Evolutionary conservation across 1,140 invertebrate species (phyloP).

Genomic region (Theocolax elegans): DNA sequence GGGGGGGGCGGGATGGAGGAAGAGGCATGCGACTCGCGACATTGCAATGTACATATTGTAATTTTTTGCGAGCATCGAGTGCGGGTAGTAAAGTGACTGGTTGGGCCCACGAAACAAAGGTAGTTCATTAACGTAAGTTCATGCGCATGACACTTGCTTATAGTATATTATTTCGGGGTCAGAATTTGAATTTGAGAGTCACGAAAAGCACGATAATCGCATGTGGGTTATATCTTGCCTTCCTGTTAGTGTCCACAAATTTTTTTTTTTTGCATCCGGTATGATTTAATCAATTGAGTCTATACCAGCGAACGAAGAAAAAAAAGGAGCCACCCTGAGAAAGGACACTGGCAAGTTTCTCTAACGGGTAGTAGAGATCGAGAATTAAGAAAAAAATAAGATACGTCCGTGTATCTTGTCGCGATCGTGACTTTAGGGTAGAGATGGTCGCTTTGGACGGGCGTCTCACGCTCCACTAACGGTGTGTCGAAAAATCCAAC

Average conservation of each 20-base stretch:
- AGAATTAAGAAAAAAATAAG: not conserved
- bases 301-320: no score
- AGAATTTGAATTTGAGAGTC: slow-evolving; percentile 38
- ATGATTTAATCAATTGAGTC: slow-evolving; percentile 25
- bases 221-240: slow-evolving; percentile 5
- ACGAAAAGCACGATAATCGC: slow-evolving; percentile 14
- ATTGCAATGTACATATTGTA: not conserved
- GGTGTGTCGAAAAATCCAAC: slow-evolving; percentile 34
- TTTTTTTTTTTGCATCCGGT: not conserved
- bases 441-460: slow-evolving; percentile 3
- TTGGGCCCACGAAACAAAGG: not conserved
- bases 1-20: no score
- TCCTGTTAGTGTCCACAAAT: not conserved
- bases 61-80: slow-evolving; percentile 4
- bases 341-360: not conserved
- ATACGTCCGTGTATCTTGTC: slow-evolving; percentile 12
- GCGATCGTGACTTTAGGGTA: slow-evolving; percentile 52
- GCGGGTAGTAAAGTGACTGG: not conserved
- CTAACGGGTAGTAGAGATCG: no score
- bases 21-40: not conserved
- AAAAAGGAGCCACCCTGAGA: not conserved
- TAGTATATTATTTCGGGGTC: slow-evolving; percentile 18
- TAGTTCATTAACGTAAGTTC: slow-evolving; percentile 34
- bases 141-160: slow-evolving; percentile 24
- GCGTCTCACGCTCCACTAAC: slow-evolving; percentile 34